Base-by-base conservation (phyloP, 2,797 vertebrate genomes). In the Esox lucius region DNA sequence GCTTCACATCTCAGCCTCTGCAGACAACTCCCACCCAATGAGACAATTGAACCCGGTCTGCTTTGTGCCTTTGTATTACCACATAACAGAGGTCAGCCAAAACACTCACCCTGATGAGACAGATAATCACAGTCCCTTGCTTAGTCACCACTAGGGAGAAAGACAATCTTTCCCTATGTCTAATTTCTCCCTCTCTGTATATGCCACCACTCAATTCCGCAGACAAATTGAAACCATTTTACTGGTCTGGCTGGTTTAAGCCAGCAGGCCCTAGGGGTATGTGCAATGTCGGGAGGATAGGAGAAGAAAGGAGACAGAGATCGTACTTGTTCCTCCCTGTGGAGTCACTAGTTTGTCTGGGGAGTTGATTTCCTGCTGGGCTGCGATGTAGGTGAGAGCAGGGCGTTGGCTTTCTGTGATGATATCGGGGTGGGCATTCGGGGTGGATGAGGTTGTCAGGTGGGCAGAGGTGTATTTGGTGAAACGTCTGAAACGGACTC, bases 321-420 rank as follows among this genome's bases (percentile, higher is more conserved):
- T 74, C 70, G 56, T 78, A 65, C 83, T 80, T 86, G 77, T 85
- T 84, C 80, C 83, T 86, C 75, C 73, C 59, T 49, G 51, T 79
- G 64, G 82, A 81, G 84, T 83, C 83, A 83, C 74, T 78, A 74
- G 73, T 56, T 76, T 80, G 84, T 85, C 84, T 87, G 84, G 83
- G 75, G 77, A 81, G 79, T 82, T 84, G 80, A 85, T 84, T 87
- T 85, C 86, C 84, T 86, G 83, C 69, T 59, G 68, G 82, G 76
- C 77, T 86, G 77, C 77, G 77, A 73, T 75, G 78, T 83, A 84
- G 84, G 83, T 83, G 84, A 75, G 82, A 87, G 81, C 81, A 76
- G 83, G 83, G 81, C 78, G 83, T 76, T 78, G 71, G 48, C 79
- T 85, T 85, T 84, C 79, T 77, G 70, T 42, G 78, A 64, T 74